A percentile compares a stretch with the other conserved stretches of the same genome.
Evolutionary conservation across 1,140 invertebrate genomes (phyloP).

Genomic region (Lordiphosa stackelbergi): DNA sequence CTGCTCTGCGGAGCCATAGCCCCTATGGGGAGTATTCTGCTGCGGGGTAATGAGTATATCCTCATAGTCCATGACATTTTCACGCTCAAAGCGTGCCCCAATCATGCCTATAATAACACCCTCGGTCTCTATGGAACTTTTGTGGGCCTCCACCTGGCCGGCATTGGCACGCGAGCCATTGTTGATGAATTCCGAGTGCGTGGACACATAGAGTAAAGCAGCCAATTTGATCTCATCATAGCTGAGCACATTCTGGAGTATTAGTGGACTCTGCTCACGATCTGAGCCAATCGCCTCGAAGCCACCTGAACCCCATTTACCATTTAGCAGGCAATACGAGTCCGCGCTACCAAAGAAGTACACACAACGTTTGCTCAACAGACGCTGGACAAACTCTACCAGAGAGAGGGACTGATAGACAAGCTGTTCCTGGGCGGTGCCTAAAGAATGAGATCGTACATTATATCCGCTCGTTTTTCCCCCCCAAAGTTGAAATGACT

Average conservation of each 20-base stretch:
- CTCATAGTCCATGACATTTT: constrained; percentile 79
- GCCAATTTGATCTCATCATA: constrained; percentile 78
- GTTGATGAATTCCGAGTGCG: constrained; percentile 82
- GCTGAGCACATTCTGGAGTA: constrained; percentile 49
- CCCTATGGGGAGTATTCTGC: constrained; percentile 78
- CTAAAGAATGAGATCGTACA: background rate
- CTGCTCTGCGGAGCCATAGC: constrained; percentile 61
- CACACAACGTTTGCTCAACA: constrained; percentile 57
- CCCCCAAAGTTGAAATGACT: too few species aligned
- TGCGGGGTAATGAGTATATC: constrained; percentile 78
- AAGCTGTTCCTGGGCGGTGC: constrained; percentile 22
- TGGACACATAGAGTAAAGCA: constrained; percentile 80
- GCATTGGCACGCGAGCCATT: constrained; percentile 79
- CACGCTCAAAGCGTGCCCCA: constrained; percentile 78
- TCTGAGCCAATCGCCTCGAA: constrained; percentile 48
- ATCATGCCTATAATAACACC: constrained; percentile 77
- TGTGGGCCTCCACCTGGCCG: constrained; percentile 75
- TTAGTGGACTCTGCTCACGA: constrained; percentile 27
- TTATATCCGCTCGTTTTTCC: too few species aligned
- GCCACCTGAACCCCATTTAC: constrained; percentile 24
- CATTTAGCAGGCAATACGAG: constrained; percentile 25
- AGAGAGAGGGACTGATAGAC: constrained; percentile 40
- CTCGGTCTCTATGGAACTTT: constrained; percentile 44
- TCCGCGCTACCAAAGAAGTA: constrained; percentile 31
- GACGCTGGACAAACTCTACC: constrained; percentile 50